Evolutionary conservation across 2,888 invertebrate genomes (phyloP), one percentile per base, ranked within the genome.

Genomic region (Capitulum mitella): DNA sequence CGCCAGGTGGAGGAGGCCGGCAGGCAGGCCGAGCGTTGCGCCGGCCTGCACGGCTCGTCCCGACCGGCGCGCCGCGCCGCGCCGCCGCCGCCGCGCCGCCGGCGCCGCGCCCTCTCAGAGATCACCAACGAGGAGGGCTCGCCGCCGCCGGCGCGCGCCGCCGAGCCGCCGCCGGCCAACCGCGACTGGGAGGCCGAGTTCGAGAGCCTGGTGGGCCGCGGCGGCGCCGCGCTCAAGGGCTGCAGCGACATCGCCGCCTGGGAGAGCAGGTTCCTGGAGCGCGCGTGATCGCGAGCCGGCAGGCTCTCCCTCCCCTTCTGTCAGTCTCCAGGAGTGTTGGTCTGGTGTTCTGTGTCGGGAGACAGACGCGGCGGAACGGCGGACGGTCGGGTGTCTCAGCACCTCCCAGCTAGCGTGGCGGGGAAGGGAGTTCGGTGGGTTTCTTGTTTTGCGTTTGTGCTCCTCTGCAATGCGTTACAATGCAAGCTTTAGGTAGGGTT

Each of bases 101-200:
- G 32, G 22, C 32, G 70, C 40, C 78, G 43, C 78, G 37, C 32
- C 19, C 26, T 19, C 26, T 78, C 70, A 19, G 78, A 54, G 19
- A 26, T 26, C 8, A n/a, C 32, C 74, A 6, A 29, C 19, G 77
- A 61, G 29, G 43, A 70, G 37, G 19, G 8, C 3, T 16, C 80
- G 78, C 77, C 78, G 82, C 82, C 75, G 83, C 3, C n/a, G 54
- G 2, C 90, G 94, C 89, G 91, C 79, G 92, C 91, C 84, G 87
- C 94, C 34, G 91, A 93, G 84, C 93, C 93, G 0, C 92, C 92
- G 12, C n/a, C 54, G 1, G 26, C 54, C 78, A 90, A 92, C 78
- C 92, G 93, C 0, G 92, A 91, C 84, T 92, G 92, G 85, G 90
- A 91, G 83, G 93, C 94, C 0, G 93, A 93, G 83, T 86, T 95